Evolutionary conservation across 2,888 invertebrate genomes (phyloP).

Genomic region (Macrophya alboannulata): DNA sequence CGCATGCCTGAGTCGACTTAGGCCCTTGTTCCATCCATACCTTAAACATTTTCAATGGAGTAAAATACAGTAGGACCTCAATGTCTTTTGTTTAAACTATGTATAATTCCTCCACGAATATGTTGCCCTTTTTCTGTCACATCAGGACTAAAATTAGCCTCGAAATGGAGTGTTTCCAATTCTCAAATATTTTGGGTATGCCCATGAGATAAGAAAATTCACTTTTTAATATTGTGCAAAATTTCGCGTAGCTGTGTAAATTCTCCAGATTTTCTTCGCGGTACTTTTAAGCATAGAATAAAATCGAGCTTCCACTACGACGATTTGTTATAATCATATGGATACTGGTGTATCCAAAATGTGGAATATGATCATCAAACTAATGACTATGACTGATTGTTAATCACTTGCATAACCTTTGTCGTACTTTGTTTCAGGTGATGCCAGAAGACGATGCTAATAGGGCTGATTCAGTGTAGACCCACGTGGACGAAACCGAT

Average conservation of each 20-base stretch:
- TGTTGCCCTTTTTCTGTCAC: not conserved
- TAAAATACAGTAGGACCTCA: not conserved
- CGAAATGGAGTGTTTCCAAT: not conserved
- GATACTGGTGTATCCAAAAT: not conserved
- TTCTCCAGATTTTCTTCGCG: not conserved
- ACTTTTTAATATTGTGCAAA: not conserved
- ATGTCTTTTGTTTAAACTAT: not conserved
- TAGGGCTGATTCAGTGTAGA: not conserved
- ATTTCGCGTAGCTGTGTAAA: not conserved
- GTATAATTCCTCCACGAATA: not conserved
- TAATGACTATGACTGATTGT: not conserved
- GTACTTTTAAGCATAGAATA: not conserved
- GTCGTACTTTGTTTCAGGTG: slow-evolving; percentile 35
- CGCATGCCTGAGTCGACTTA: too few relatives aligned
- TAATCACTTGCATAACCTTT: not conserved
- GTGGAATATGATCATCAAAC: not conserved
- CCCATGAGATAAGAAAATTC: not conserved
- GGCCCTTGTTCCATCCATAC: not conserved
- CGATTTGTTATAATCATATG: not conserved
- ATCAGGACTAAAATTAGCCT: not conserved
- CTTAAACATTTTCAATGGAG: not conserved
- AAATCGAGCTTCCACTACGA: not conserved
- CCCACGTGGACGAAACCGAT: not conserved
- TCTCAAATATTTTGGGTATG: not conserved
- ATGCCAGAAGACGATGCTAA: not conserved